Evolutionary conservation across 2,888 invertebrate genomes (phyloP), one percentile per base, ranked within the genome.

Genomic region (Apodemia hepburni): DNA sequence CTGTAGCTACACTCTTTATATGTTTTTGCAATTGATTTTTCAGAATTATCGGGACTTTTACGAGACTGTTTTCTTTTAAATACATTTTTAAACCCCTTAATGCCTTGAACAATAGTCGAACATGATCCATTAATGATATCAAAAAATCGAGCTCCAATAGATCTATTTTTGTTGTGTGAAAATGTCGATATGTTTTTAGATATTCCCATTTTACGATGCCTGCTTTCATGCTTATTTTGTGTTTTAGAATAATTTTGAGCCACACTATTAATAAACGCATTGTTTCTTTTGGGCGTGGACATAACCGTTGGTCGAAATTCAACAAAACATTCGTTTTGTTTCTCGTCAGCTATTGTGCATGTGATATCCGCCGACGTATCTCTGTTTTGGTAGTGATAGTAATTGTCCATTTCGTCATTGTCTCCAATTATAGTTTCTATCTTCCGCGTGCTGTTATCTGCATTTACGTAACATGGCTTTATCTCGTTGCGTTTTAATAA

Each of bases 81-180:
- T 58, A 88, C 82, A 65, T 76, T 82, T 73, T 76, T 80, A 2
- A 89, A 45, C 8, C 58, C 64, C 22, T 42, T 61, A 17, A 68
- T 78, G 9, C 82, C 80, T 71, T 83, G 83, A 1, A 85, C 77
- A 4, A 89, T 66, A 3, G 80, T 81, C 15, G 82, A 80, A 65
- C 85, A 89, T 0, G 89, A 85, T 33, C 82, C 82, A 59, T 89
- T 89, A 47, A 89, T 78, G 9, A 77, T 82, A 57, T 79, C 74
- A 42, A 88, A 75, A 15, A 89, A 71, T 65, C 81, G 79, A 0
- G 78, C 72, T 51, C 84, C 76, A 45, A 87, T 68, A 3, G 74
- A 71, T 59, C 64, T 65, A 42, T 69, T 70, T 59, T 64, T 68
- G 7, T 61, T 61, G 22, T 62, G 66, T 51, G 62, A 65, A 15